A percentile compares a stretch with the other conserved stretches of the same genome.
phyloP scores from a whole-genome alignment of 2,797 vertebrate species.

The Hirundo rustica region DNA sequence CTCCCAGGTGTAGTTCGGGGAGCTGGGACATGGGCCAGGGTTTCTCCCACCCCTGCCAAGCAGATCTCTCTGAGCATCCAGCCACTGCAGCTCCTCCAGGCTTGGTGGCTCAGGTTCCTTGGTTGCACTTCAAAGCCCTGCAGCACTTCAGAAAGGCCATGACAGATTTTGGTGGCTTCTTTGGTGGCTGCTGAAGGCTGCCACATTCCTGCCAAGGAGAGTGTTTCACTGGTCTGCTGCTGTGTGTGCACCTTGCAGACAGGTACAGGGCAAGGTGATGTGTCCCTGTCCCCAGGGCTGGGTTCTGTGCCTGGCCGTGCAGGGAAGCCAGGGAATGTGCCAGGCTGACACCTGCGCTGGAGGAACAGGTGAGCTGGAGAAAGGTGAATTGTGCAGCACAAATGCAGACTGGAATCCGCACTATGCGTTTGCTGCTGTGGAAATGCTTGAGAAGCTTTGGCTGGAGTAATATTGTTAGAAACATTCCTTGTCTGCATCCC shows the following conservation, averaged over 20 bases:
- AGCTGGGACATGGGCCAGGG: rapidly evolving
- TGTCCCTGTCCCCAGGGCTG: not conserved
- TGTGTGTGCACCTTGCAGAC: not conserved
- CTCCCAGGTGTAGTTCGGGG: not conserved
- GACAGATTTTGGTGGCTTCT: not conserved
- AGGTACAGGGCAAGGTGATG: rapidly evolving
- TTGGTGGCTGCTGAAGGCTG: not conserved
- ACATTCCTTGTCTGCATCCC: not conserved
- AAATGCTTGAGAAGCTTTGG: not conserved
- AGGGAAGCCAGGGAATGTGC: not conserved
- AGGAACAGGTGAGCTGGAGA: not conserved
- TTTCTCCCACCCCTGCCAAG: not conserved
- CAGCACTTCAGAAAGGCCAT: not conserved
- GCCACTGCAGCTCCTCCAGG: not conserved
- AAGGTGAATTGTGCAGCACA: not conserved
- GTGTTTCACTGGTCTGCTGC: not conserved
- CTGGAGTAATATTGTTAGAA: not conserved
- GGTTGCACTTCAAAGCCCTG: not conserved
- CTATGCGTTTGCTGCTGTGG: rapidly evolving
- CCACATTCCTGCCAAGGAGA: not conserved
- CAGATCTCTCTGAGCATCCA: not conserved
- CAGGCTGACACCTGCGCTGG: not conserved
- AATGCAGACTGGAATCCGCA: not conserved
- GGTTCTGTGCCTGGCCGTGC: not conserved
- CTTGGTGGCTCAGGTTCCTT: not conserved